These are phyloP conservation scores for Aspidapion aeneum DNA, from an alignment of 2,888 invertebrate species.

Conservation along the genomic window DNA sequence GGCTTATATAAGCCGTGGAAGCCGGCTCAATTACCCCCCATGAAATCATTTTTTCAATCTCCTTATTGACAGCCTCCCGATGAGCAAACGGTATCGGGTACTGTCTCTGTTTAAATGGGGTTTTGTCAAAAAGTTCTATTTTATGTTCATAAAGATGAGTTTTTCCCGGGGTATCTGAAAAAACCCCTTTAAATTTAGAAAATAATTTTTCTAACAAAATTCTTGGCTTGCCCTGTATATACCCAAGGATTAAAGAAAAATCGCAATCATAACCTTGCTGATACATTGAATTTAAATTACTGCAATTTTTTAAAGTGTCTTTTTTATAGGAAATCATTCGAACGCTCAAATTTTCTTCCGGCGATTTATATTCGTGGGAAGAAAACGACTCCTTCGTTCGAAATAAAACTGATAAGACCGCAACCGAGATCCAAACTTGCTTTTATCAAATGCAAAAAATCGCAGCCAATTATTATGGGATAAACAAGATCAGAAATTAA, in stretches of 20 bases:
- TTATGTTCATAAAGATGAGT: not conserved
- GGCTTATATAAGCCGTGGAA: not conserved
- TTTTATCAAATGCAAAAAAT: not conserved
- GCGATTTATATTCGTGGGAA: not conserved
- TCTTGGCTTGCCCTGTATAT: not conserved
- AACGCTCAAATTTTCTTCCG: not conserved
- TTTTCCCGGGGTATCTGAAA: not conserved
- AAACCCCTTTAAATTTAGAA: not conserved
- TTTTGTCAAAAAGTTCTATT: not conserved
- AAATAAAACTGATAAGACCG: not conserved
- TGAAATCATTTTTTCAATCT: no score
- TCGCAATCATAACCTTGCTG: no score
- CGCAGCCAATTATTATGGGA: not conserved
- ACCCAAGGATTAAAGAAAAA: not conserved
- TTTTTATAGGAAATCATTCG: not conserved
- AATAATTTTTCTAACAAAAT: not conserved
- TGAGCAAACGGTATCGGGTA: not conserved
- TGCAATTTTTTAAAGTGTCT: not conserved
- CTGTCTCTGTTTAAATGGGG: not conserved
- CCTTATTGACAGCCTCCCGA: not conserved
- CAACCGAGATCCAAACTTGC: not conserved
- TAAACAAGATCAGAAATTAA: not conserved
- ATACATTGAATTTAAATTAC: not conserved
- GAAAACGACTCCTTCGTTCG: not conserved
- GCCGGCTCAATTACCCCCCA: no score